Conservation (phyloP, 2,888 invertebrate species). For the Sphaerophoria rueppellii region DNA sequence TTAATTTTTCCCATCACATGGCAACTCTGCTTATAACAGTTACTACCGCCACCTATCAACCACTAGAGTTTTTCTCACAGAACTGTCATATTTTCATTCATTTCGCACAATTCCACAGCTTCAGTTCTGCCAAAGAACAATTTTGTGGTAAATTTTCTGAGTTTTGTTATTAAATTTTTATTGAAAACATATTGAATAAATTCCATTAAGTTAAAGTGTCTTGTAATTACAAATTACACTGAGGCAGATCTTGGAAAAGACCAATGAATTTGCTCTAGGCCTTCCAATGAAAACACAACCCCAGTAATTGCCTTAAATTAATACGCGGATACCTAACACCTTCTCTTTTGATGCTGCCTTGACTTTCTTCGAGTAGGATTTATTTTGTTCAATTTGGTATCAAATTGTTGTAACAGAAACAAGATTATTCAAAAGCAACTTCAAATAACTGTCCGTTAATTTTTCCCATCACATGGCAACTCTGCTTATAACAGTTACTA, state of each 20-base stretch:
- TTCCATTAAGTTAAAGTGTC: neutral
- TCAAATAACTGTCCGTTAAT: constrained; percentile 8
- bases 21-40: neutral
- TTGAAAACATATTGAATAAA: constrained; percentile 9
- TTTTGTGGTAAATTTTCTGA: neutral
- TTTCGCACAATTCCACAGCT: too few relatives aligned
- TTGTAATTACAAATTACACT: neutral
- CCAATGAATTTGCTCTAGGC: too few relatives aligned
- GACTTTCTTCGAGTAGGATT: too few relatives aligned
- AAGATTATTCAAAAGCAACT: neutral
- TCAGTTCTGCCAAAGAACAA: too few relatives aligned
- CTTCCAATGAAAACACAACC: too few relatives aligned
- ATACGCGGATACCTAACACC: too few relatives aligned
- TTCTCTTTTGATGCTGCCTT: too few relatives aligned
- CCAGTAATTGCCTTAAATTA: too few relatives aligned
- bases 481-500: neutral
- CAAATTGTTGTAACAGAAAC: too few relatives aligned
- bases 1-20: neutral
- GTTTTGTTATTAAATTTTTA: constrained; percentile 14
- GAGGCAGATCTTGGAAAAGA: too few relatives aligned
- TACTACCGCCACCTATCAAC: constrained; percentile 32
- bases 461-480: neutral
- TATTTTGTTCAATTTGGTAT: too few relatives aligned
- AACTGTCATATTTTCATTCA: constrained; percentile 46
- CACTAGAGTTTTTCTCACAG: neutral